A percentile compares a stretch with the other conserved stretches of the same genome.
phyloP scores from a whole-genome alignment of 2,113 vertebrate genomes.

The Choloepus hoffmanni region DNA sequence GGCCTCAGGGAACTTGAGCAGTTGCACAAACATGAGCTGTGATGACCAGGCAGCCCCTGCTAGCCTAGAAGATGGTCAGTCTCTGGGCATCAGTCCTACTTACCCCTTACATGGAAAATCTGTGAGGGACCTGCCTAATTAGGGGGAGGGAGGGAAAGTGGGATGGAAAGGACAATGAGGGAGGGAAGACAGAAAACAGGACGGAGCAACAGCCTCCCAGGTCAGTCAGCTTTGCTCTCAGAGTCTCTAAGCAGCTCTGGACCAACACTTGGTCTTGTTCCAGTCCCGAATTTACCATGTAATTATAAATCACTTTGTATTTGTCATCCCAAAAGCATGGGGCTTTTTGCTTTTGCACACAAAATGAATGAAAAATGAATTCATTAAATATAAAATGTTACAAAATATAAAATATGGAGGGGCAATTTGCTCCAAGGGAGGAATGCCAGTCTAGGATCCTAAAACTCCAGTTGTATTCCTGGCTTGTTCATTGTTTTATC shows the following conservation, averaged over 20 bases:
- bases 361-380: slow-evolving; percentile 64
- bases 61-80: neutral
- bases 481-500: neutral
- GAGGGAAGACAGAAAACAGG: neutral
- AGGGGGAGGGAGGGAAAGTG: neutral
- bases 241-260: neutral
- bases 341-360: slow-evolving; percentile 58
- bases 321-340: slow-evolving; percentile 58
- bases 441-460: neutral
- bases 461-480: neutral
- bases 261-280: neutral
- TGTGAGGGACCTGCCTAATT: neutral
- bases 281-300: neutral
- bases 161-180: rapidly evolving
- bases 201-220: neutral
- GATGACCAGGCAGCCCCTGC: neutral
- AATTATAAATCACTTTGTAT: slow-evolving; percentile 58
- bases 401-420: slow-evolving; percentile 57
- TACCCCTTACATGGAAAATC: neutral
- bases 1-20: neutral
- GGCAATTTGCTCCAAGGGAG: neutral
- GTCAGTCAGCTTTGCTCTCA: neutral
- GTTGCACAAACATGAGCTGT: neutral
- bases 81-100: neutral
- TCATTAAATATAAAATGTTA: slow-evolving; percentile 73